Conservation (phyloP, 2,113 vertebrate genomes). For the Lagenorhynchus albirostris region DNA sequence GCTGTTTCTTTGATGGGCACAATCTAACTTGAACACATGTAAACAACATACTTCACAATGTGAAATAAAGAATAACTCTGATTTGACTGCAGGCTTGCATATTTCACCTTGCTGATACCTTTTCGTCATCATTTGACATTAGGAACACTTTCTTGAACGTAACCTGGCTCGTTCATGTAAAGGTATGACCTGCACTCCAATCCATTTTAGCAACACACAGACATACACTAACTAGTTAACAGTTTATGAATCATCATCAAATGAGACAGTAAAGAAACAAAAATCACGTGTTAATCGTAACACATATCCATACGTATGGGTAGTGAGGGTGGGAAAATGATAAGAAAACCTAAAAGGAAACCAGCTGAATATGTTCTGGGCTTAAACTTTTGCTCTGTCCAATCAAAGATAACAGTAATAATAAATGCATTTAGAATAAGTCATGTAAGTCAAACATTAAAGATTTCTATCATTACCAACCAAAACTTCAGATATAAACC, state of each 20-base stretch:
- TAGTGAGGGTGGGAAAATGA: not conserved
- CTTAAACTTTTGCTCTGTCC: not conserved
- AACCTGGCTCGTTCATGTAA: not conserved
- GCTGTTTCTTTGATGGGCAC: not conserved
- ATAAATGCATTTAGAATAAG: not conserved
- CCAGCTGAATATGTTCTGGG: not conserved
- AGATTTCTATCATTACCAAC: not conserved
- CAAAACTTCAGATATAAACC: not conserved
- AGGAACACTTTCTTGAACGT: conserved; percentile 1
- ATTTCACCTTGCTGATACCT: not conserved
- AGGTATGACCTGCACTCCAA: not conserved
- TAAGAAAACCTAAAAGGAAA: not conserved
- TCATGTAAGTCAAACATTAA: not conserved
- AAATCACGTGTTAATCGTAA: conserved; percentile 46
- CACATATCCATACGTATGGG: not conserved
- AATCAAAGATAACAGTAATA: not conserved
- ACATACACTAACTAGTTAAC: conserved; percentile 20
- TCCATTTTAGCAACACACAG: not conserved
- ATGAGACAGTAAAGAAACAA: conserved; percentile 50
- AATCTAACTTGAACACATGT: not conserved
- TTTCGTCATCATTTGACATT: not conserved
- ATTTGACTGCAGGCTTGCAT: not conserved
- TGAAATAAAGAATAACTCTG: not conserved
- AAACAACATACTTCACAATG: not conserved
- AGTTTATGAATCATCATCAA: conserved; percentile 54